Evolutionary conservation across 2,113 vertebrate species (phyloP).

Genomic region (Falcunculus frontatus): DNA sequence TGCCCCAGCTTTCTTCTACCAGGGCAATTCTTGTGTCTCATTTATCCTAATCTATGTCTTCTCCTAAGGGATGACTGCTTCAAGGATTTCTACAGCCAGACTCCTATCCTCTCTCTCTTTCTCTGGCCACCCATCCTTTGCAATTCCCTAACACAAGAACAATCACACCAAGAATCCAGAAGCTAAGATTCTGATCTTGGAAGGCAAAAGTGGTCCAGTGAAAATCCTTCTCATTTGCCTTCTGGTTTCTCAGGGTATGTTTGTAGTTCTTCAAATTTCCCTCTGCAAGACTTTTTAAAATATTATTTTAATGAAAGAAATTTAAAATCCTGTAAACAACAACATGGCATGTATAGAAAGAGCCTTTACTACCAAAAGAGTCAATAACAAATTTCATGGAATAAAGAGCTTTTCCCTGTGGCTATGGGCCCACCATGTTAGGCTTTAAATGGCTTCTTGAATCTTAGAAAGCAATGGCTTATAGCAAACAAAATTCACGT

Average conservation of each 20-base stretch:
- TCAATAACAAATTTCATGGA: neutral
- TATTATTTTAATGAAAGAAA: neutral
- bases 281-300: neutral
- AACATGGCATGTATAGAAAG: neutral
- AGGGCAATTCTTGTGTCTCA: neutral
- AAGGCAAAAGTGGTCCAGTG: neutral
- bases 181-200: neutral
- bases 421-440: neutral
- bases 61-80: neutral
- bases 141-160: neutral
- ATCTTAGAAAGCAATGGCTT: neutral
- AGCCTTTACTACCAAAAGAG: neutral
- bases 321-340: neutral
- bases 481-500: neutral
- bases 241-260: neutral
- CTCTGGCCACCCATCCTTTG: neutral
- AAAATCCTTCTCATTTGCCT: neutral
- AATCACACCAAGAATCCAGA: neutral
- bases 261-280: neutral
- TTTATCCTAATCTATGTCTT: neutral
- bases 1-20: neutral
- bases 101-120: neutral
- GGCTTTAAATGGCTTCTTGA: neutral
- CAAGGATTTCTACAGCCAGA: neutral
- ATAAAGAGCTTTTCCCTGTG: neutral